phyloP scores from a whole-genome alignment of 2,888 invertebrate species.

The Rhaphigaster nebulosa region DNA sequence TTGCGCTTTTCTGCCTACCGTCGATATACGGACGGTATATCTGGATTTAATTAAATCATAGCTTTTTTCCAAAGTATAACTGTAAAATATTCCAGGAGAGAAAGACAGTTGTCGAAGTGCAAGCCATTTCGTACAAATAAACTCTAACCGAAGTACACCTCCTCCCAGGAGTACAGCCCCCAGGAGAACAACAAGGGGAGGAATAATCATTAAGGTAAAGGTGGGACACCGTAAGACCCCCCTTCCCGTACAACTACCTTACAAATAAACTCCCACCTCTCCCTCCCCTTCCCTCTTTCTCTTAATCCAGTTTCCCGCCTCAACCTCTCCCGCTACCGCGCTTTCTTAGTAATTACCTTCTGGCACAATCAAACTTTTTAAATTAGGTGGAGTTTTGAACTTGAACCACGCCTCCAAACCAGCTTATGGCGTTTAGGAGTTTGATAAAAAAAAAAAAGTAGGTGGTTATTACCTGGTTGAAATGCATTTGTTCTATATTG shows the following conservation, averaged over 20 bases:
- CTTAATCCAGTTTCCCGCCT: conserved; percentile 42
- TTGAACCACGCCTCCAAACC: background rate
- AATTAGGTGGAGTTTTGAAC: conserved; percentile 5
- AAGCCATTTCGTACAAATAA: background rate
- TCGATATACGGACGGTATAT: no score
- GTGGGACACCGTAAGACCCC: background rate
- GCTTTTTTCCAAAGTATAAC: background rate
- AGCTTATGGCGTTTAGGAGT: background rate
- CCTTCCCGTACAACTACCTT: background rate
- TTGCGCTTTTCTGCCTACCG: no score
- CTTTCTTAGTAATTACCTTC: conserved; percentile 36
- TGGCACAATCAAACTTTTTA: conserved; percentile 47
- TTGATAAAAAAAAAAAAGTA: background rate
- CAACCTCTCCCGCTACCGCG: background rate
- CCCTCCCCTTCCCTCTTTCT: background rate
- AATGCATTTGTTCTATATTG: background rate
- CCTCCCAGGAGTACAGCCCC: background rate
- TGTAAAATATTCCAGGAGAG: background rate
- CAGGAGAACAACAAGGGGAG: background rate
- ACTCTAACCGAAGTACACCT: background rate
- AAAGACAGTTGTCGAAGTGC: background rate
- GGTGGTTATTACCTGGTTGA: background rate
- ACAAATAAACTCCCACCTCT: background rate
- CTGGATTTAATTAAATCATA: background rate
- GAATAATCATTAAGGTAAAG: conserved; percentile 31